Base-by-base conservation (phyloP, 2,888 invertebrate genomes). In the Colostygia pectinataria region DNA sequence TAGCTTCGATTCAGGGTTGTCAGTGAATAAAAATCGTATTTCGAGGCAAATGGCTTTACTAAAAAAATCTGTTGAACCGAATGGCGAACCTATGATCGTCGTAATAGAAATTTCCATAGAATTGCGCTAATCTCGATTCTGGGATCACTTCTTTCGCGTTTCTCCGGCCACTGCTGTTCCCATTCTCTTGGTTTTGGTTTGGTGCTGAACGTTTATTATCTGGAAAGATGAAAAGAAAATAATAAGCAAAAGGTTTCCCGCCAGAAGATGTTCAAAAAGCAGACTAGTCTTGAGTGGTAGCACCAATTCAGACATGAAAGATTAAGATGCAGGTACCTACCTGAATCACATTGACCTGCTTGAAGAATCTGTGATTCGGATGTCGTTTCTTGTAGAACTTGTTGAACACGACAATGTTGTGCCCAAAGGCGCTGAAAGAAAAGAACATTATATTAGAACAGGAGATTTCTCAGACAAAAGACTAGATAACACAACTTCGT, bases 111-210 rank as follows among this genome's bases (percentile, higher is more conserved):
- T 90, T 91, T 74, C 92, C 91, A 65, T 91, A 92, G 70, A 90
- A 91, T 57, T 83, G 85, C 43, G 92, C 91, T 71, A 94, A 77
- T 82, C 91, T 91, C 53, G 94, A 94, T 55, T 91, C 84, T 4
- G 94, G 93, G 64, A 94, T 93, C 37, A 92, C 91, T 67, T 93
- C 93, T 68, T 91, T 91, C 24, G 93, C 93, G 55, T 90, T 91
- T 68, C 86, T 80, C 51, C 77, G 72, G 59, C 77, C 71, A 64
- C 76, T 74, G 60, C 65, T 68, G 65, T 66, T 74, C 59, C 78
- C 83, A 79, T 84, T 83, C 58, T 88, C 86, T 60, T 76, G 75
- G 65, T 61, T 77, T 72, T 80, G 77, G 71, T 74, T 78, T 59
- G 75, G 59, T 56, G 65, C 64, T 55, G 71, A 59, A 50, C 75